These are phyloP conservation scores for Carcinoscorpius rotundicauda DNA, from an alignment of 1,140 invertebrate genomes.

Conservation along the genomic window DNA sequence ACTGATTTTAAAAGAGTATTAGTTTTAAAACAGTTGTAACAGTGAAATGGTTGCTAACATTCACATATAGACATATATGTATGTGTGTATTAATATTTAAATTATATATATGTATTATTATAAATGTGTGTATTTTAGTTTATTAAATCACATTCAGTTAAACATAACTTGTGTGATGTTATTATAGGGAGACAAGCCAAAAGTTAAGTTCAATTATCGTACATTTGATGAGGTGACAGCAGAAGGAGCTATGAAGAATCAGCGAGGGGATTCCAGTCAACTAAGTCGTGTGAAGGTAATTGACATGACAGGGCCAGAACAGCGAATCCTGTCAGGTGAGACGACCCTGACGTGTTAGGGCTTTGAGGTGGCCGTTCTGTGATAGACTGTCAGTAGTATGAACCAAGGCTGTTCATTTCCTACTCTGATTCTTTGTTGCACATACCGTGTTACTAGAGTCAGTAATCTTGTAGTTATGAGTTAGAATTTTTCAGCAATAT, in stretches of 20 bases:
- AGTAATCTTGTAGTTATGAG: no score
- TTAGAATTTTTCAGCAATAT: no score
- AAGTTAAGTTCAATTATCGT: constrained; percentile 67
- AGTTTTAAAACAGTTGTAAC: no score
- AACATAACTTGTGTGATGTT: constrained; percentile 3
- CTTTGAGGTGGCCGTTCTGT: no score
- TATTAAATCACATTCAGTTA: not conserved
- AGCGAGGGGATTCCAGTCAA: constrained; percentile 31
- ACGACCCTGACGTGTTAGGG: not conserved
- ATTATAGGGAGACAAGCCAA: constrained; percentile 34
- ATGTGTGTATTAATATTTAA: not conserved
- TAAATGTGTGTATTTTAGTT: constrained; percentile 3
- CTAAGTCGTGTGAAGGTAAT: constrained; percentile 87
- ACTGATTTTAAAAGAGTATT: no score
- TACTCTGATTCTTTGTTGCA: no score
- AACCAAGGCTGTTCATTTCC: no score
- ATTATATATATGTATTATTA: constrained; percentile 26
- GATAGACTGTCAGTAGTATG: no score
- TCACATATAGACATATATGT: no score
- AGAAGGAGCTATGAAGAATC: constrained; percentile 40
- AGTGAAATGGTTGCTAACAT: no score
- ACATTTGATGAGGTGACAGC: constrained; percentile 83
- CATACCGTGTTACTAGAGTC: no score
- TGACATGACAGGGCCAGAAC: constrained; percentile 94
- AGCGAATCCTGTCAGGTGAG: constrained; percentile 65